Percentiles rank a stretch among this genome's conserved stretches.
phyloP scores from a whole-genome alignment of 2,113 vertebrate species.

The Etheostoma cragini region DNA sequence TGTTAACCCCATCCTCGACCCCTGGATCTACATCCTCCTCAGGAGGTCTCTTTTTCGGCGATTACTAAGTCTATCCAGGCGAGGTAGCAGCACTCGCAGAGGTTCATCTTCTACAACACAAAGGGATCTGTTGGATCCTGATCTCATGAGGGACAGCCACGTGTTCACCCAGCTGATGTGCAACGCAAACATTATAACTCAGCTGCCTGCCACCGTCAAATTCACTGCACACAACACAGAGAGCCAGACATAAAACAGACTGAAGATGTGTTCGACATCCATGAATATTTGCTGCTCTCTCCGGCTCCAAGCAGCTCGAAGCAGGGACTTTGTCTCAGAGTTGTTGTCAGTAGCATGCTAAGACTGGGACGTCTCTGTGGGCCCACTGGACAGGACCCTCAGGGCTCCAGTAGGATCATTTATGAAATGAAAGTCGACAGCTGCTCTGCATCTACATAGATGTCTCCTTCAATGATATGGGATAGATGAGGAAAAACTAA shows the following conservation, averaged over 20 bases:
- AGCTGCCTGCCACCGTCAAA: conserved; percentile 45
- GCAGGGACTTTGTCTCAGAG: neutral
- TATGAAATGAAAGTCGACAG: neutral
- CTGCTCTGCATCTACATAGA: neutral
- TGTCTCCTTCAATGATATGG: neutral
- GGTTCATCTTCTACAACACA: neutral
- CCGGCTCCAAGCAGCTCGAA: neutral
- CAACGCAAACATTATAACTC: conserved; percentile 59
- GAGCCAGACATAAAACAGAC: conserved; percentile 36
- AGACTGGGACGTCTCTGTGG: neutral
- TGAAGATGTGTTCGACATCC: neutral
- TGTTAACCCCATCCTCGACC: conserved; percentile 95
- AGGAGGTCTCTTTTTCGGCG: conserved; percentile 92
- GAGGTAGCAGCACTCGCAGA: conserved; percentile 24
- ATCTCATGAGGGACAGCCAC: conserved; percentile 40
- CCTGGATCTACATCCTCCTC: conserved; percentile 97
- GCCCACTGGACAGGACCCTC: neutral
- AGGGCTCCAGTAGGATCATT: conserved; percentile 8
- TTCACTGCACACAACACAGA: conserved; percentile 9
- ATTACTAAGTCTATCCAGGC: conserved; percentile 68
- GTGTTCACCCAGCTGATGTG: conserved; percentile 66
- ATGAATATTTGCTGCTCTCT: neutral
- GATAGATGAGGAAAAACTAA: neutral
- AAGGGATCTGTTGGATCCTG: conserved; percentile 30
- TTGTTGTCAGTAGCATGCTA: neutral